phyloP scores from a whole-genome alignment of 2,888 invertebrate genomes.

The Stenotaenia linearis region DNA sequence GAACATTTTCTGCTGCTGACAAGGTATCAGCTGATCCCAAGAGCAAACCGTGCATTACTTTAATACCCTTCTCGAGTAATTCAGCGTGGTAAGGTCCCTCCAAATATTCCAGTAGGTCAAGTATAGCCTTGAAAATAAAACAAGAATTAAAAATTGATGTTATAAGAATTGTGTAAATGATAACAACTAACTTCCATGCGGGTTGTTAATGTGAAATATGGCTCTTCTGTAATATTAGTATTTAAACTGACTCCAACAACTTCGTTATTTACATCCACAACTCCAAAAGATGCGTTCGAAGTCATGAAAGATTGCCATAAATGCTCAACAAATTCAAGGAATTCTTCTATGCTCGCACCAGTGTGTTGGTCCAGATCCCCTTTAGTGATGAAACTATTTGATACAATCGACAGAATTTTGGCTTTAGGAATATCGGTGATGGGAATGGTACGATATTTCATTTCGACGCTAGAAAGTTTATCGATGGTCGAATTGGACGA shows the following conservation, averaged over 20 bases:
- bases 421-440: background rate
- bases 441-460: background rate
- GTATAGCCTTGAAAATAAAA: too few relatives aligned
- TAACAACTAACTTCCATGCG: background rate
- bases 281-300: constrained; percentile 53
- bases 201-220: background rate
- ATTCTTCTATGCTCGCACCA: constrained; percentile 62
- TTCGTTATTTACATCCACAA: constrained; percentile 38
- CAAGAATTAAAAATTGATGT: background rate
- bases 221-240: background rate
- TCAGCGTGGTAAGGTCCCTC: constrained; percentile 62
- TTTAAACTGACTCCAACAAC: background rate
- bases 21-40: constrained; percentile 69
- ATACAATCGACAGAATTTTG: constrained; percentile 61
- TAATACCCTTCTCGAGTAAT: constrained; percentile 56
- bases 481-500: background rate
- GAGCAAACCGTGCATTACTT: constrained; percentile 77
- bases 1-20: constrained; percentile 66
- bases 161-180: background rate
- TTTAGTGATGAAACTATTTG: constrained; percentile 76
- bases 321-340: constrained; percentile 60
- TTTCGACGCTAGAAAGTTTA: background rate
- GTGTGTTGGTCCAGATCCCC: constrained; percentile 78
- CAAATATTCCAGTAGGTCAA: constrained; percentile 47
- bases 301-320: constrained; percentile 66